phyloP scores from a whole-genome alignment of 2,797 vertebrate species.

The Apogon talboti region DNA sequence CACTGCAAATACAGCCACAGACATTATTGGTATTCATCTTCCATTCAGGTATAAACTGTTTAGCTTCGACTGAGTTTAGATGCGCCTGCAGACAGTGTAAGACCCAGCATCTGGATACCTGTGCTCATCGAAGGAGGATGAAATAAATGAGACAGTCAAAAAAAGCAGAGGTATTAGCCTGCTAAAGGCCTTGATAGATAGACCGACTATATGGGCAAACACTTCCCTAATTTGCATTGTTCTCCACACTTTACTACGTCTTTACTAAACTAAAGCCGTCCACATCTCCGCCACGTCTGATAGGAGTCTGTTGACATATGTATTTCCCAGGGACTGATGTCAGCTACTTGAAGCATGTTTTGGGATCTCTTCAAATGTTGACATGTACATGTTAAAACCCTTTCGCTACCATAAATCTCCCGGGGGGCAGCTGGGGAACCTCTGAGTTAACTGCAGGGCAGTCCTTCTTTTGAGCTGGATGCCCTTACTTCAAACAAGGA shows the following conservation, averaged over 20 bases:
- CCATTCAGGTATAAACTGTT: conserved; percentile 35
- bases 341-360: conserved; percentile 72
- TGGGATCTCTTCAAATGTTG: conserved; percentile 72
- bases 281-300: conserved; percentile 27
- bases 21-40: conserved; percentile 24
- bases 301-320: conserved; percentile 60
- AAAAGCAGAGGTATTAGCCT: conserved; percentile 20
- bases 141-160: conserved; percentile 45
- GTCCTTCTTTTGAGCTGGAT: conserved; percentile 43
- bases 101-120: conserved; percentile 41
- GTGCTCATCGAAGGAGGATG: conserved; percentile 44
- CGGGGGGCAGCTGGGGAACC: conserved; percentile 30
- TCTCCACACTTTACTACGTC: neutral
- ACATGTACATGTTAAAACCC: conserved; percentile 66
- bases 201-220: neutral
- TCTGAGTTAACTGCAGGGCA: conserved; percentile 55
- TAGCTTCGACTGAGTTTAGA: conserved; percentile 44
- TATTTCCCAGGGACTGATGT: conserved; percentile 70
- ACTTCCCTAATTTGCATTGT: neutral
- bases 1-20: conserved; percentile 26
- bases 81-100: neutral
- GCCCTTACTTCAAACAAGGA: conserved; percentile 66
- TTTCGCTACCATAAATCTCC: conserved; percentile 72
- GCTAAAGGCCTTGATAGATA: conserved; percentile 9
- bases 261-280: neutral